These are phyloP conservation scores for Platycnemis pennipes DNA, from an alignment of 2,888 invertebrate genomes.

Conservation along the genomic window DNA sequence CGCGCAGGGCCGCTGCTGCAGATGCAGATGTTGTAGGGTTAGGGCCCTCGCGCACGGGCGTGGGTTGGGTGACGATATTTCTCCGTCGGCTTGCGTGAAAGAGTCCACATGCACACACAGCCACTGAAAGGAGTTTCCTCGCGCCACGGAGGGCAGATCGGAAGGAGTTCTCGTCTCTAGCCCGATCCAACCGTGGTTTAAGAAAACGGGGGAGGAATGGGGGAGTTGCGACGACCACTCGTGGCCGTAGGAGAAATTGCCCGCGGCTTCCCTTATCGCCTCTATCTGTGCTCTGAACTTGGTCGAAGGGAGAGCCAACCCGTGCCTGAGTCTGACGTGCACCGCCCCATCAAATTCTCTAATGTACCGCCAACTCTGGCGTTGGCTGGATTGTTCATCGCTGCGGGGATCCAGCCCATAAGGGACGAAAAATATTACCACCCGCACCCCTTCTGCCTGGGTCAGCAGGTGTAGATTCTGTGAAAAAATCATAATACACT, in stretches of 20 bases:
- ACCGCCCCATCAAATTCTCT: slow-evolving; percentile 25
- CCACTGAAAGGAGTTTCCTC: neutral
- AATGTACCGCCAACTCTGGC: neutral
- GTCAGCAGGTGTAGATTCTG: too few relatives aligned
- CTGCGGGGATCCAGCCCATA: too few relatives aligned
- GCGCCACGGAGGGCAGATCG: neutral
- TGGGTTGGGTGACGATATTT: neutral
- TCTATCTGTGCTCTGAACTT: neutral
- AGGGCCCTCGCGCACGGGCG: neutral
- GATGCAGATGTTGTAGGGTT: neutral
- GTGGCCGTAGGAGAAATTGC: neutral
- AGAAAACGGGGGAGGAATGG: neutral
- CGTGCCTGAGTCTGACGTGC: slow-evolving; percentile 21
- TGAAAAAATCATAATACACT: too few relatives aligned
- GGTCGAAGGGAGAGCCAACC: slow-evolving; percentile 3
- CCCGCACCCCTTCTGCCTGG: too few relatives aligned
- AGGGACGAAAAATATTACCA: too few relatives aligned
- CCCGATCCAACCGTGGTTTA: neutral
- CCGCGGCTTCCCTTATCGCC: neutral
- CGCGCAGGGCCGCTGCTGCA: slow-evolving; percentile 13
- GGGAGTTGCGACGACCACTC: neutral
- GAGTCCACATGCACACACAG: neutral
- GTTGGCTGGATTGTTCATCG: too few relatives aligned
- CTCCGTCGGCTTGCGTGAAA: neutral
- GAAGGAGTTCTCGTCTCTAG: neutral